Conservation (phyloP, 2,888 invertebrate genomes). For the Lithophane leautieri region DNA sequence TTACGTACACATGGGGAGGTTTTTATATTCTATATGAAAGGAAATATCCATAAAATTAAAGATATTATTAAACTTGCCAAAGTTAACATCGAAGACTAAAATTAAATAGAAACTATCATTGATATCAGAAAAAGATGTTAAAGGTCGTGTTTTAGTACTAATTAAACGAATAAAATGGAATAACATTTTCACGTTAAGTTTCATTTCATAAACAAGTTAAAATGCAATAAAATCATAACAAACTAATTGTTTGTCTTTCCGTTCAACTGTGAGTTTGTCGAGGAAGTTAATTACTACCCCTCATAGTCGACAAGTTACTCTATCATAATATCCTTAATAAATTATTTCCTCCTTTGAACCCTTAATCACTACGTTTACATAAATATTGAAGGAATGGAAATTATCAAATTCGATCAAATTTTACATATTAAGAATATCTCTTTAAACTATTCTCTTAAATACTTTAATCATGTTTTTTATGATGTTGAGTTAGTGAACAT, state of each 20-base stretch:
- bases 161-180: conserved; percentile 10
- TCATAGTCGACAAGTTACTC: conserved; percentile 56
- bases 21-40: conserved; percentile 24
- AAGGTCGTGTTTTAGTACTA: neutral
- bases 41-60: neutral
- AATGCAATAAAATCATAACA: conserved; percentile 48
- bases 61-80: neutral
- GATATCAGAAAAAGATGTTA: neutral
- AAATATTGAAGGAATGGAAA: no score
- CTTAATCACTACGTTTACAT: neutral
- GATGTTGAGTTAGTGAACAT: no score
- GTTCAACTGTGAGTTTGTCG: conserved; percentile 49
- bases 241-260: conserved; percentile 60
- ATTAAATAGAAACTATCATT: neutral
- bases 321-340: conserved; percentile 33
- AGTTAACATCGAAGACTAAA: neutral
- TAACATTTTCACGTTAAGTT: conserved; percentile 12
- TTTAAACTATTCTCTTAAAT: neutral
- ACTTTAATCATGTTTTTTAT: no score
- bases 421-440: no score
- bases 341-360: conserved; percentile 21
- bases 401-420: neutral
- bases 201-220: conserved; percentile 33
- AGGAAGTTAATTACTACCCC: conserved; percentile 57
- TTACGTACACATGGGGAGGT: conserved; percentile 7